phyloP scores from a whole-genome alignment of 2,888 invertebrate genomes.

The Hofmannophila pseudospretella region DNA sequence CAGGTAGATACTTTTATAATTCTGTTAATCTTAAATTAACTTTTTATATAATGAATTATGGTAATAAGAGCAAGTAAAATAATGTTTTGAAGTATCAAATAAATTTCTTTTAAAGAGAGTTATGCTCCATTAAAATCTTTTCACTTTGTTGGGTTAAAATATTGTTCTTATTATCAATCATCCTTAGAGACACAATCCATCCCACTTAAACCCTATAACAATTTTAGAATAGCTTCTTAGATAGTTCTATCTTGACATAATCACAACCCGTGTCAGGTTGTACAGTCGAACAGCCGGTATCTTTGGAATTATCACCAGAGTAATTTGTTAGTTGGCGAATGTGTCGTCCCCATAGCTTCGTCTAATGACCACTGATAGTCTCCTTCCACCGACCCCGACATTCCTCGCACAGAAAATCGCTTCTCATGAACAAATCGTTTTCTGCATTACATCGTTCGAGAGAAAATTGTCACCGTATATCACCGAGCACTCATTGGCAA shows the following conservation, averaged over 20 bases:
- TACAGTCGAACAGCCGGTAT: constrained; percentile 62
- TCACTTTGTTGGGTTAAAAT: no score
- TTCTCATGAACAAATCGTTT: constrained; percentile 63
- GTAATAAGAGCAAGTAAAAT: no score
- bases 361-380: constrained; percentile 58
- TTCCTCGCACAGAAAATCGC: constrained; percentile 57
- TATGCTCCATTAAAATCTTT: no score
- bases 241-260: constrained; percentile 1
- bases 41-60: no score
- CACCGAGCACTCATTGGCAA: constrained; percentile 40
- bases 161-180: no score
- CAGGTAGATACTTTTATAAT: no score
- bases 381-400: constrained; percentile 45
- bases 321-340: constrained; percentile 71
- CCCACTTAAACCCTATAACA: neutral
- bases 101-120: no score
- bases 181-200: neutral
- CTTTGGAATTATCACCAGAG: constrained; percentile 56
- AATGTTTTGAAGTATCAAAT: no score
- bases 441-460: constrained; percentile 39
- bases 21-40: no score
- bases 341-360: constrained; percentile 70
- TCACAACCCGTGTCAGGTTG: constrained; percentile 38
- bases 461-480: constrained; percentile 37
- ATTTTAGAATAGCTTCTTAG: neutral